A percentile compares a stretch with the other conserved stretches of the same genome.
phyloP scores from a whole-genome alignment of 2,797 vertebrate genomes.

The Acrocephalus scirpaceus region DNA sequence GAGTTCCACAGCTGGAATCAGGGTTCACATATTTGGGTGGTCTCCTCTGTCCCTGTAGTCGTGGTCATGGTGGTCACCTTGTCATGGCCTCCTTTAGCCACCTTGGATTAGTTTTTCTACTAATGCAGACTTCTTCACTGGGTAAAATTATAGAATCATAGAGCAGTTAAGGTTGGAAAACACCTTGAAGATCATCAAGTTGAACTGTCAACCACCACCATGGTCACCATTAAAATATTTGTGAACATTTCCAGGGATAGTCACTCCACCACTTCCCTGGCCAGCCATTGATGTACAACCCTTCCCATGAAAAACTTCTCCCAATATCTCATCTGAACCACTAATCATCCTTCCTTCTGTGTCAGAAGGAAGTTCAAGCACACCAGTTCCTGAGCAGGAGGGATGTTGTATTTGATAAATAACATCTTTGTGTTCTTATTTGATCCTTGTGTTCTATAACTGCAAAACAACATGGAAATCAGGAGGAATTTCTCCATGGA shows the following conservation, averaged over 20 bases:
- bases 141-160: not conserved
- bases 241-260: no score
- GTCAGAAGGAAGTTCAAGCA: no score
- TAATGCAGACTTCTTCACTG: not conserved
- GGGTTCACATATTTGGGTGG: not conserved
- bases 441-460: fast-evolving
- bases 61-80: not conserved
- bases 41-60: not conserved
- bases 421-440: not conserved
- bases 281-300: not conserved
- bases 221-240: not conserved
- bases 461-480: not conserved
- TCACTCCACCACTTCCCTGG: not conserved
- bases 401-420: not conserved
- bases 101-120: not conserved
- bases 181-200: not conserved
- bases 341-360: not conserved
- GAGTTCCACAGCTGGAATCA: not conserved
- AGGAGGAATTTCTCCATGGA: not conserved
- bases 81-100: not conserved
- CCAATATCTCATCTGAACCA: not conserved
- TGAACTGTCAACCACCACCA: not conserved
- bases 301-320: not conserved
- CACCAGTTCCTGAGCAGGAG: not conserved
- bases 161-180: not conserved